Evolutionary conservation across 2,888 invertebrate species (phyloP), one percentile per base, ranked within the genome.

Genomic region (Blastobasis adustella): DNA sequence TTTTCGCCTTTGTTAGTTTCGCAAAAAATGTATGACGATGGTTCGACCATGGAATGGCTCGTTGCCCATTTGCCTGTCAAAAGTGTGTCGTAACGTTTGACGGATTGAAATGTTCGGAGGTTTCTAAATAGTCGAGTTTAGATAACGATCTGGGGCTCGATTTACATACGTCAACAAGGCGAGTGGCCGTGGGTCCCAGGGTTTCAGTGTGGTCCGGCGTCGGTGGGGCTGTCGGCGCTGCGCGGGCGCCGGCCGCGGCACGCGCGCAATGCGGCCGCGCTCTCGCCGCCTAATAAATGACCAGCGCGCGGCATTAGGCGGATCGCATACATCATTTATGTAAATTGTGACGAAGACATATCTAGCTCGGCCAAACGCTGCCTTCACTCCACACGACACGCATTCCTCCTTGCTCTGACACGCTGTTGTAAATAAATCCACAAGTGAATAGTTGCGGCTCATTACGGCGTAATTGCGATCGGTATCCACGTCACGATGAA

Each of bases 321-420:
- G 79, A 79, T 79, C 83, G 66, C 81, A 87, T 87, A 83, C 71
- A 88, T 88, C 88, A 88, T 88, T 87, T 87, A 87, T 88, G 88
- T 88, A 87, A 87, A 88, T 87, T 83, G 70, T 87, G 88, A 88
- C 88, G 88, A 88, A 88, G 88, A 88, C 84, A 86, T 87, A 88
- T 88, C 82, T 83, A 79, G 78, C 78, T 73, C 75, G 74, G 73
- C 69, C 67, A 66, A 60, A 60, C 69, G 73, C 71, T 76, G 80
- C 79, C 79, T 81, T 74, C 78, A 76, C 80, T 79, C 77, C 76
- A 79, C 83, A 82, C 79, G 82, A 81, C 78, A 69, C 66, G 72
- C 85, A 86, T 87, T 85, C 86, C 83, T 66, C 70, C 72, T 71
- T 67, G 64, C 65, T 67, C 66, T 71, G 69, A 68, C 67, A 69